phyloP scores from a whole-genome alignment of 2,113 vertebrate species.

The Mugil cephalus region DNA sequence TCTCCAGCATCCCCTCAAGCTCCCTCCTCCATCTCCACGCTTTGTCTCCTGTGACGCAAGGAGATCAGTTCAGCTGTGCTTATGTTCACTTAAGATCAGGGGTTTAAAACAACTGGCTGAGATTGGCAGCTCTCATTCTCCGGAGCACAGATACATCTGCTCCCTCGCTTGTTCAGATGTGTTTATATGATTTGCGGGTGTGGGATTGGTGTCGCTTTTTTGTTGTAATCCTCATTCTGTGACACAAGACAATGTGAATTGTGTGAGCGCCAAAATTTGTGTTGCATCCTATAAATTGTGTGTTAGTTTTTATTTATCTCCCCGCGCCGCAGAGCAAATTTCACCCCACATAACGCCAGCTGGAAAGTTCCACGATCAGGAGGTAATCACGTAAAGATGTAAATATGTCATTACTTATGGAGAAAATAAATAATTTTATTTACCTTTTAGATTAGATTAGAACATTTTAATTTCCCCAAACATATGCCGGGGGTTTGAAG shows the following conservation, averaged over 20 bases:
- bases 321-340: neutral
- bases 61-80: conserved; percentile 42
- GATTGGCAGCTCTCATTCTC: conserved; percentile 63
- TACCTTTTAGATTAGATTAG: conserved; percentile 2
- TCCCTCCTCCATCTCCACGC: conserved; percentile 30
- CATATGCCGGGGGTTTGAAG: conserved; percentile 31
- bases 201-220: conserved; percentile 57
- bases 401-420: neutral
- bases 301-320: conserved; percentile 1
- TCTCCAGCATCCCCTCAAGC: conserved; percentile 47
- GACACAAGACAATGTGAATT: conserved; percentile 42
- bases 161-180: conserved; percentile 50
- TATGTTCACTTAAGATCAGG: conserved; percentile 46
- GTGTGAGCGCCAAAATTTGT: neutral
- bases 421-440: neutral
- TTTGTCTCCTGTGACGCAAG: conserved; percentile 50
- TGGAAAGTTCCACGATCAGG: neutral
- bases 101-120: conserved; percentile 40
- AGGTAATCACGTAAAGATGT: neutral
- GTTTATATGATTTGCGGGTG: conserved; percentile 49
- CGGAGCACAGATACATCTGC: conserved; percentile 52
- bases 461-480: conserved; percentile 1
- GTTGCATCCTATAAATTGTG: neutral
- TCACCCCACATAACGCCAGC: neutral
- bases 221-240: conserved; percentile 59